Percentiles rank a stretch among this genome's conserved stretches.
Evolutionary conservation across 2,113 vertebrate species (phyloP).

Genomic region (Calyptomena viridis): DNA sequence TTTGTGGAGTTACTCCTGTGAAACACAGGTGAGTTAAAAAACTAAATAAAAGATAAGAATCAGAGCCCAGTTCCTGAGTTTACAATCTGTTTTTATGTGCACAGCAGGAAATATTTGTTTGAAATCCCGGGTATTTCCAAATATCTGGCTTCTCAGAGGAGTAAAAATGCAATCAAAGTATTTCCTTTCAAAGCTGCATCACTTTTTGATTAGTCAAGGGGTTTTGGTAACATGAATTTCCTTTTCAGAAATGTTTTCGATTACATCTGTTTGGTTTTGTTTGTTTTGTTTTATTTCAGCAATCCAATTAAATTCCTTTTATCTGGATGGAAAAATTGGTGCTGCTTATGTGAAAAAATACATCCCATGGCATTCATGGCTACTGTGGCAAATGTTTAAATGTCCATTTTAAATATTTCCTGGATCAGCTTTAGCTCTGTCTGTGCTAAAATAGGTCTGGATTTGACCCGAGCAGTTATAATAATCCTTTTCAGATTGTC

Average conservation of each 20-base stretch:
- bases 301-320: slow-evolving; percentile 54
- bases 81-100: not conserved
- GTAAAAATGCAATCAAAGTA: slow-evolving; percentile 66
- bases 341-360: slow-evolving; percentile 31
- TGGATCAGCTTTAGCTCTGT: not conserved
- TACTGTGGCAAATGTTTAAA: not conserved
- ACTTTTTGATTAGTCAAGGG: slow-evolving; percentile 65
- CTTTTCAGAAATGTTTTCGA: slow-evolving; percentile 59
- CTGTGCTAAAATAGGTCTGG: not conserved
- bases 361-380: not conserved
- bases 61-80: not conserved
- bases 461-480: not conserved
- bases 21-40: not conserved
- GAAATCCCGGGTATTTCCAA: slow-evolving; percentile 66
- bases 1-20: not conserved
- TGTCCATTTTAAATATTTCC: not conserved
- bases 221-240: slow-evolving; percentile 47
- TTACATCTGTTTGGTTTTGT: slow-evolving; percentile 49
- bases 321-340: slow-evolving; percentile 49
- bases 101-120: slow-evolving; percentile 52
- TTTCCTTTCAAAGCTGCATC: slow-evolving; percentile 71
- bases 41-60: not conserved
- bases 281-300: not conserved
- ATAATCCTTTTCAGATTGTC: not conserved
- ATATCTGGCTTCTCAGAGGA: slow-evolving; percentile 67